Base-by-base conservation (phyloP, 2,888 invertebrate species). In the Synergus itoensis region DNA sequence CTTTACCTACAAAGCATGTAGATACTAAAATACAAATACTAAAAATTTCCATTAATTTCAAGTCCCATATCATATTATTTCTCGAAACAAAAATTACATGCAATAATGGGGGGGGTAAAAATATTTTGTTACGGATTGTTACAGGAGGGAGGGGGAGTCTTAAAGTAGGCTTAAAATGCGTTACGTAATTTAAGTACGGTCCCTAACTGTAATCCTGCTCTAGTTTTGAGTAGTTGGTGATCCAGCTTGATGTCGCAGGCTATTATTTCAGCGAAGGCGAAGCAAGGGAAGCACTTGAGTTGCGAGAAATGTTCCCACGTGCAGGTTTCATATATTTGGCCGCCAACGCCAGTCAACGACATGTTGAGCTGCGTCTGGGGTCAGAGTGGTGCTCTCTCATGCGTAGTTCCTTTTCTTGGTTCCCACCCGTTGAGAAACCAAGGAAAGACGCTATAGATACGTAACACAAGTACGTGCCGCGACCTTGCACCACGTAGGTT, bases 401-500 rank as follows among this genome's bases (percentile, higher is more conserved):
- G 90, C 90, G 89, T 87, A 84, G 81, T 88, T 90, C 90, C 90
- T 88, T 80, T 79, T 69, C 85, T 83, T 76, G 84, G 87, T 89
- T 90, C 89, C 87, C 89, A 88, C 84, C 87, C 84, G 84, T 84
- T 82, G 85, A 81, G 83, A 84, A 83, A 83, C 83, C 81, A 77
- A 81, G 82, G 80, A 84, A 84, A 83, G 83, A 79, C 81, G 80
- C 80, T 79, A 81, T 77, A 65, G 40, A 73, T 53, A 80, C 78
- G 77, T 79, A 65, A 79, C 80, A 41, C 79, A 73, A 53, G 12
- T 53, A 78, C 65, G 77, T 65, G 76, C 67, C 60, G 79, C 80
- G 82, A 84, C 80, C 82, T 81, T 81, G 82, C 81, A 73, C 73
- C 57, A 57, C 76, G 63, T 64, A 53, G 79, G 76, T 79, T 79